These are phyloP conservation scores for Sialia sialis DNA, from an alignment of 2,113 vertebrate species.

Conservation along the genomic window DNA sequence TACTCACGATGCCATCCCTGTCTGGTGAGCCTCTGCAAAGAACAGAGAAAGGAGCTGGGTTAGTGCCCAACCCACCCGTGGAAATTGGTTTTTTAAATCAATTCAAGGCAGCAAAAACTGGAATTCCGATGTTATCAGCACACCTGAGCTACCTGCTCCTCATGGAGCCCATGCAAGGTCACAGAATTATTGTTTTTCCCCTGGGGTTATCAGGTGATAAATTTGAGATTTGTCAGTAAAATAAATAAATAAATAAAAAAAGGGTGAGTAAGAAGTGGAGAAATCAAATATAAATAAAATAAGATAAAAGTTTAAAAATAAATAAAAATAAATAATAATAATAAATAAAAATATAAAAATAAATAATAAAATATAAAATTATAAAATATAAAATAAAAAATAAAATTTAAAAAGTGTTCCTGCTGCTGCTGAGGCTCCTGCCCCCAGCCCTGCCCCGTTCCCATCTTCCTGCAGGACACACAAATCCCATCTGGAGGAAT, in stretches of 20 bases:
- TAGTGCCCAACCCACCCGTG: fast-evolving
- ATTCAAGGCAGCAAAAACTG: fast-evolving
- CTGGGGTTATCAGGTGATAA: fast-evolving
- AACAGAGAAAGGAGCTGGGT: background rate
- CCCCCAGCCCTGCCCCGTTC: background rate
- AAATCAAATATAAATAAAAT: too few relatives aligned
- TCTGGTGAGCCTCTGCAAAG: conserved; percentile 90
- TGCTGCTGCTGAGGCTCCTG: background rate
- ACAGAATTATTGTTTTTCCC: fast-evolving
- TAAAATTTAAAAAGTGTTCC: background rate
- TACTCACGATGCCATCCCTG: conserved; percentile 91
- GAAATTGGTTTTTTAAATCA: fast-evolving
- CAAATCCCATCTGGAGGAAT: fast-evolving
- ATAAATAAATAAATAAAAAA: too few relatives aligned
- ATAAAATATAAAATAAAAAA: too few relatives aligned
- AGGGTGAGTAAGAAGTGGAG: too few relatives aligned
- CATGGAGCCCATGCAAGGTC: fast-evolving
- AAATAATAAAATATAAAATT: background rate
- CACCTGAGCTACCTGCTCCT: background rate
- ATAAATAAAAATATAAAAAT: too few relatives aligned
- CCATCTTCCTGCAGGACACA: background rate
- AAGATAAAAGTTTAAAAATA: too few relatives aligned
- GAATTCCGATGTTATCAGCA: fast-evolving
- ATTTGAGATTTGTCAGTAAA: background rate
- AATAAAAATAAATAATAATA: too few relatives aligned